These are phyloP conservation scores for Lampropteryx suffumata DNA, from an alignment of 2,888 invertebrate species.

Conservation along the genomic window DNA sequence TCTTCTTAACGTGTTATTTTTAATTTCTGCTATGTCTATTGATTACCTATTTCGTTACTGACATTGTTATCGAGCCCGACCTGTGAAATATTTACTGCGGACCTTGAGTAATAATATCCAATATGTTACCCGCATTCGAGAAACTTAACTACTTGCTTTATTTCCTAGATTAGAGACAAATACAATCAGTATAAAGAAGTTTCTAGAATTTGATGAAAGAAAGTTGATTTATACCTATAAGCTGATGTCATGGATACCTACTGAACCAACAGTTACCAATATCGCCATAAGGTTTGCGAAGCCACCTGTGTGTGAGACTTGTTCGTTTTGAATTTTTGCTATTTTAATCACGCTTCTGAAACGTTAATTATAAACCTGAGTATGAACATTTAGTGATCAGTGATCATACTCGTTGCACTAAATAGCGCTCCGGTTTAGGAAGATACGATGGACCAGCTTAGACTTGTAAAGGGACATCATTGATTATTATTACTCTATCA, in stretches of 20 bases:
- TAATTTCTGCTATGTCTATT: slow-evolving; percentile 48
- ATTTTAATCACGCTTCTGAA: slow-evolving; percentile 1
- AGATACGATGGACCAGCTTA: background rate
- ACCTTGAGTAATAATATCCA: slow-evolving; percentile 3
- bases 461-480: background rate
- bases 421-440: background rate
- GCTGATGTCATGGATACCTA: no score
- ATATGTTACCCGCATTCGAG: no score
- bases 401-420: background rate
- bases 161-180: no score
- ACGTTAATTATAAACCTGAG: slow-evolving; percentile 1
- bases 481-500: slow-evolving; percentile 10
- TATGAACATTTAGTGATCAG: background rate
- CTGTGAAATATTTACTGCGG: slow-evolving; percentile 15
- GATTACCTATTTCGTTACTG: slow-evolving; percentile 57
- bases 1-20: slow-evolving; percentile 55
- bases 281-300: slow-evolving; percentile 2
- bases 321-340: background rate
- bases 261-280: slow-evolving; percentile 10
- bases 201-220: no score
- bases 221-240: no score
- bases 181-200: background rate
- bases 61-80: slow-evolving; percentile 43
- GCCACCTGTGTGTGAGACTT: background rate
- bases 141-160: no score